Evolutionary conservation across 2,113 vertebrate genomes (phyloP), one percentile per base, ranked within the genome.

Genomic region (Indicator indicator): DNA sequence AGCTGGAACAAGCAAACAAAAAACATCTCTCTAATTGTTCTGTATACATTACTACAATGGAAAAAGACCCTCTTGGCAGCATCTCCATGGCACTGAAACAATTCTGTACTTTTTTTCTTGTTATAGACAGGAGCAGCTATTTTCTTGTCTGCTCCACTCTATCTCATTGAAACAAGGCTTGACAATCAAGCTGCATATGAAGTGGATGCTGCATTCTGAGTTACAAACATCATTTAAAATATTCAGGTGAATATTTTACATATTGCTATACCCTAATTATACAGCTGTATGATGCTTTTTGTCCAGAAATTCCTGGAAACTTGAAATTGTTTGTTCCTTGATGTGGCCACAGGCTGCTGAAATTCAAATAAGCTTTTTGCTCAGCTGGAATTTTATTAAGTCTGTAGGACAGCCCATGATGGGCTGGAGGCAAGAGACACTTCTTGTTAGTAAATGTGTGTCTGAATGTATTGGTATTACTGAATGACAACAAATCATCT

Each of bases 281-380:
- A 44, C 32, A 92, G 50, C 73, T 92, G 7, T n/a, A 86, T 78
- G 16, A 12, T 28, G 42, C 26, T 72, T 72, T 58, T 74, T 13
- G 5, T 78, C 58, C 83, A 88, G 86, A 93, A 91, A 75, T 90
- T 86, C 86, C 76, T 93, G 62, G 67, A 88, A 92, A 92, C 46
- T 44, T 92, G 48, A 93, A 86, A 81, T 83, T 81, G 28, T 28
- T 83, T 81, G 28, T 83, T 94, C 33, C 64, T 92, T 86, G 48
- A 88, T 94, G 33, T 80, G 52, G 23, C 65, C 83, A 78, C 19
- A 74, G 83, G 72, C 83, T 93, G 36, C 69, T 87, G 82, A 89
- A 92, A 93, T 96, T 84, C 59, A 95, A 90, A 96, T 72, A n/a
- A 94, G 55, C 9, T 72, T 91, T 89, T 72, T 55, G 27, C 63